Conservation (phyloP, 2,113 vertebrate species). For the Passerina amoena region DNA sequence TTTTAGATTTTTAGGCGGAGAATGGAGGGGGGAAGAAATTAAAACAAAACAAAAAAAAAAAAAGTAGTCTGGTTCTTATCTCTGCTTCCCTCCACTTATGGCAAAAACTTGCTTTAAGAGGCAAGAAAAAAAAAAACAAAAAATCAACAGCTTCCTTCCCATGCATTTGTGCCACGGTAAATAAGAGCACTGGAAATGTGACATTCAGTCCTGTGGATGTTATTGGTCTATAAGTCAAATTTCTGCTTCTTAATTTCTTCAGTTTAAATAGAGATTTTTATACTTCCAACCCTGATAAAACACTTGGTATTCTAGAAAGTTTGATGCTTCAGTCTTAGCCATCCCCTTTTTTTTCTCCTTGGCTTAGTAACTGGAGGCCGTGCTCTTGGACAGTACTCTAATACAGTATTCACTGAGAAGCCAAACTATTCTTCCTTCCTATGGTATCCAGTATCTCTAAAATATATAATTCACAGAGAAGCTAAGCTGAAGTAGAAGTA, state of each 20-base stretch:
- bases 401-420: not conserved
- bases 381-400: not conserved
- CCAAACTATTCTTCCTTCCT: not conserved
- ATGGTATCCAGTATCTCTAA: not conserved
- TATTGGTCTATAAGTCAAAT: not conserved
- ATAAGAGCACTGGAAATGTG: not conserved
- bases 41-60: not conserved
- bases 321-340: not conserved
- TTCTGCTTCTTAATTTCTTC: not conserved
- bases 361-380: not conserved
- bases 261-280: not conserved
- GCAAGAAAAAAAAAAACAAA: not conserved
- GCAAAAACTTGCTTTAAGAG: not conserved
- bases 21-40: accelerated
- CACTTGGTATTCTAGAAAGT: not conserved
- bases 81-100: not conserved
- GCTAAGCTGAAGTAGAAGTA: not conserved
- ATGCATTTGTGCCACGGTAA: not conserved
- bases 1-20: not conserved
- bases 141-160: not conserved
- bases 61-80: not conserved
- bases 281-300: not conserved
- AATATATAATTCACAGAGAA: not conserved
- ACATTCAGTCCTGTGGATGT: not conserved
- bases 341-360: not conserved